phyloP scores from a whole-genome alignment of 1,140 invertebrate species.

The Scylla paramamosain region DNA sequence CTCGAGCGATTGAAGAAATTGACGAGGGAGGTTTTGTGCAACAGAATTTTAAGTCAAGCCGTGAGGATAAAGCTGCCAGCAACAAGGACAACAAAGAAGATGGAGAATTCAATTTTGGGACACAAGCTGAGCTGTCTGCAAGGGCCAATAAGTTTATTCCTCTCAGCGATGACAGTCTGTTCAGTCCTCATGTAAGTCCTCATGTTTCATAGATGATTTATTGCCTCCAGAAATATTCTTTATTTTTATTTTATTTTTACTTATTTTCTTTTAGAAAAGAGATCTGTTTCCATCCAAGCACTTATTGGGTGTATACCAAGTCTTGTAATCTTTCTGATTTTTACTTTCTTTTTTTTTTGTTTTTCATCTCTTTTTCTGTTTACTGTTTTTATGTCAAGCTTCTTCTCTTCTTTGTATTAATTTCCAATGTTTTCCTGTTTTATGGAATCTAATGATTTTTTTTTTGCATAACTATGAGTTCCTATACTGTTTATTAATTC shows the following conservation, averaged over 20 bases:
- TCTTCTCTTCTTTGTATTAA: not conserved
- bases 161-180: conserved; percentile 68
- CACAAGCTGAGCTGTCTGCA: conserved; percentile 63
- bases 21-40: conserved; percentile 55
- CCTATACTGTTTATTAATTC: not conserved
- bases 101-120: conserved; percentile 61
- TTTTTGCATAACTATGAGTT: not conserved
- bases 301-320: not conserved
- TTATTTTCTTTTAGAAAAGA: not conserved
- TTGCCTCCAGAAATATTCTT: no score
- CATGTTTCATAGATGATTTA: not conserved
- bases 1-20: conserved; percentile 57
- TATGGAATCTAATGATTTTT: not conserved
- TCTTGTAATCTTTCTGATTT: not conserved
- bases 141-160: conserved; percentile 59
- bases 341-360: not conserved
- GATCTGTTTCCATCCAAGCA: not conserved
- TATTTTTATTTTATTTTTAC: no score
- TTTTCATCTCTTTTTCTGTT: not conserved
- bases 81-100: not conserved
- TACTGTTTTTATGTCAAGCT: not conserved
- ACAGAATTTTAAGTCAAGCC: conserved; percentile 58
- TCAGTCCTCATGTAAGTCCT: conserved; percentile 65
- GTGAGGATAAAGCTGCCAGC: conserved; percentile 24
- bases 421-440: no score